Base-by-base conservation (phyloP, 2,888 invertebrate genomes). In the Mythimna ferrago region DNA sequence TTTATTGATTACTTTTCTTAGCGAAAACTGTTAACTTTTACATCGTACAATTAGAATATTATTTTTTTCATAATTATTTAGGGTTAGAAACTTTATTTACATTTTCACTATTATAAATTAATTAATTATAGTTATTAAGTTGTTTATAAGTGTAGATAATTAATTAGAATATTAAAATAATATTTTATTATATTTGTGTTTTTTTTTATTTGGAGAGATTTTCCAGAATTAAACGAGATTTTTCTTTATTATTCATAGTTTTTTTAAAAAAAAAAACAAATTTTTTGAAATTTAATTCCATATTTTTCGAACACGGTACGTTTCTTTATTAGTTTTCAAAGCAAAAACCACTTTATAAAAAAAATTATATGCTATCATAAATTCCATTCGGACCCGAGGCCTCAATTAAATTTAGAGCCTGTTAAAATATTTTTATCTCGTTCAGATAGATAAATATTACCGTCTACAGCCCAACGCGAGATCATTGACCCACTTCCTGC, bases 401-500 rank as follows among this genome's bases (percentile, higher is more conserved):
- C 21, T 38, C 21, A 70, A 77, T 77, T 82, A 69, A 58, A 71
- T 68, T 70, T 73, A 73, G 35, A 67, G 54, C 58, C 67, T 67
- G 70, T 78, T 79, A 48, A 70, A 82, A 82, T 41, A 61, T 77
- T 71, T 72, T 11, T 61, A 65, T 71, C 71, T 63, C 65, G 62
- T 70, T 78, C 57, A 54, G 69, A 66, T 67, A 80, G 64, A 54
- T 67, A 57, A 77, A 73, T 64, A 60, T 72, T 61, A 77, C 67
- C 19, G 60, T 57, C 66, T 54, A 16, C 41, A 35, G 62, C 26
- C 68, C 74, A 51, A 67, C 21, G 63, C 38, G 72, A 73, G 87
- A 85, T 80, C 87, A 78, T 85, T 86, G 85, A 86, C 87, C 85
- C 53, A 87, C 44, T 81, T 83, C n/a, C 58, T 38, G 38, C 51